Conservation (phyloP, 1,140 invertebrate genomes). For the Drosophila watanabei region DNA sequence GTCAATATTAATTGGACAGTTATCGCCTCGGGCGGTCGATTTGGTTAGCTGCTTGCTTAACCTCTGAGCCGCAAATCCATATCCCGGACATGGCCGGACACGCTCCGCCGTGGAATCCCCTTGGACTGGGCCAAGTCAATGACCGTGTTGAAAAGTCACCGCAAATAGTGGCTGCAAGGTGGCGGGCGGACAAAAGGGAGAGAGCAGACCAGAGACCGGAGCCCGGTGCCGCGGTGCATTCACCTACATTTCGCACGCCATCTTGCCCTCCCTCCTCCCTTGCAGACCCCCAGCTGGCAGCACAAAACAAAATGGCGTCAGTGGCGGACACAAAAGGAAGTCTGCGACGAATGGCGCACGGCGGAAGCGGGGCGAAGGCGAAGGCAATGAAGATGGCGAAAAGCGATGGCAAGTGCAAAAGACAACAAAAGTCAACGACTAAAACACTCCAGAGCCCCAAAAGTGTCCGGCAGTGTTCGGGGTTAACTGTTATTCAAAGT, state of each 20-base stretch:
- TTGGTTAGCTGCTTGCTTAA: constrained; percentile 37
- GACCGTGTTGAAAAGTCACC: constrained; percentile 68
- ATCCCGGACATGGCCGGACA: constrained; percentile 6
- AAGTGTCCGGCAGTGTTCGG: constrained; percentile 61
- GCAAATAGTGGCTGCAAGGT: constrained; percentile 44
- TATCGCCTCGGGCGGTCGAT: constrained; percentile 36
- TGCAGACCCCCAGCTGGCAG: constrained; percentile 21
- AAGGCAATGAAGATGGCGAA: neutral
- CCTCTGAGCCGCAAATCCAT: constrained; percentile 31
- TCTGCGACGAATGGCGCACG: constrained; percentile 17
- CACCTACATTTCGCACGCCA: constrained; percentile 74
- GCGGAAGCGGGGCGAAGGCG: constrained; percentile 1
- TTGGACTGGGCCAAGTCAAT: constrained; percentile 55
- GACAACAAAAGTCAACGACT: constrained; percentile 77
- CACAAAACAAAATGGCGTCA: constrained; percentile 73
- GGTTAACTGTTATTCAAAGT: constrained; percentile 35
- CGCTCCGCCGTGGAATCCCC: constrained; percentile 5
- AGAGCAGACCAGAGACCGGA: constrained; percentile 16
- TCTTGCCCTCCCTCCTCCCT: constrained; percentile 40
- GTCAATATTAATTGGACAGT: constrained; percentile 55
- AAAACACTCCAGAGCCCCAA: constrained; percentile 71
- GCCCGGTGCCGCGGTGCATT: constrained; percentile 63
- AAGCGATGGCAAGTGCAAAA: constrained; percentile 36
- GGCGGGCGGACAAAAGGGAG: constrained; percentile 34
- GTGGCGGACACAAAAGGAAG: constrained; percentile 55